Evolutionary conservation across 2,888 invertebrate species (phyloP).

Genomic region (Ganaspis brasiliensis): DNA sequence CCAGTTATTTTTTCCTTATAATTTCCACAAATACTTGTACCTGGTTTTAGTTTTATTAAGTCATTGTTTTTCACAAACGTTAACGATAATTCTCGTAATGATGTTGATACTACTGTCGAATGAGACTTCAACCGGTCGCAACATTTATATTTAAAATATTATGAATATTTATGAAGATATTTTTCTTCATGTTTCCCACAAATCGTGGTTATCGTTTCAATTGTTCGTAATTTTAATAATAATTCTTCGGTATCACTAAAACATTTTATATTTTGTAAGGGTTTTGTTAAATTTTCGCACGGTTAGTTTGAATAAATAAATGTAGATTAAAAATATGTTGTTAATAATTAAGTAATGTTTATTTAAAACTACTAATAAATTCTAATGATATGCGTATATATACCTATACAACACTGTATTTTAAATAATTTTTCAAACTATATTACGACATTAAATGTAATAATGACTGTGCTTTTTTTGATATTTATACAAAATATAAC

Average conservation of each 20-base stretch:
- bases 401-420: no score
- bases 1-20: not conserved
- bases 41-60: not conserved
- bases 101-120: not conserved
- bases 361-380: not conserved
- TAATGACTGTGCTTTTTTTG: no score
- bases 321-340: not conserved
- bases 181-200: no score
- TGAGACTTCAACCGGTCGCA: no score
- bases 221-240: not conserved
- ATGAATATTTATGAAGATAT: no score
- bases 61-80: not conserved
- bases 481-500: no score
- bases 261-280: not conserved
- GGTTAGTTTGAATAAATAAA: not conserved
- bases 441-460: no score
- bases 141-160: no score
- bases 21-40: not conserved
- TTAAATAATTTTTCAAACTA: no score
- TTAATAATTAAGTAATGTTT: not conserved
- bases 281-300: not conserved
- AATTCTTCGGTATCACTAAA: not conserved
- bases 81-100: not conserved
- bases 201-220: no score
- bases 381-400: not conserved